Conservation (phyloP, 2,113 vertebrate genomes). For the Platanista minor region DNA sequence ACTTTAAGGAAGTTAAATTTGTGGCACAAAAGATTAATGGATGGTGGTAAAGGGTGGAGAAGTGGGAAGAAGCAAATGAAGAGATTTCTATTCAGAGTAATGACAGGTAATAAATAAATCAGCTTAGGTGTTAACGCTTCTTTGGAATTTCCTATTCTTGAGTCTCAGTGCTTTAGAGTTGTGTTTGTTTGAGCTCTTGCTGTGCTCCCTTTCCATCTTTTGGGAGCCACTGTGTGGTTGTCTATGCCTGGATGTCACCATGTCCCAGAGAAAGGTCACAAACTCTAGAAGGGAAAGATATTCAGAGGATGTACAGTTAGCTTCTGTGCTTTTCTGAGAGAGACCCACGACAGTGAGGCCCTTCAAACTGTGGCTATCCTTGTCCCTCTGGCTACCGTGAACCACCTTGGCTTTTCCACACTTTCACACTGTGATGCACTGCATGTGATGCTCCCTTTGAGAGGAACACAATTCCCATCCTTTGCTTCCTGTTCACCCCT, state of each 20-base stretch:
- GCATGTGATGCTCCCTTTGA: background rate
- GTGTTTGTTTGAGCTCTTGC: background rate
- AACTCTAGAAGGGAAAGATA: background rate
- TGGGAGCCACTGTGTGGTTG: background rate
- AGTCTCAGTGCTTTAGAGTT: conserved; percentile 16
- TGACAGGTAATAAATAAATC: background rate
- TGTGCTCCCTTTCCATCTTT: background rate
- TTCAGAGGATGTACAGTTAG: background rate
- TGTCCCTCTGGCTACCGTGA: background rate
- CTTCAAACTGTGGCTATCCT: background rate
- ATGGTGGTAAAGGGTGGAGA: background rate
- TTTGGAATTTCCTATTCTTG: conserved; percentile 9
- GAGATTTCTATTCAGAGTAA: conserved; percentile 18
- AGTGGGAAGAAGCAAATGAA: background rate
- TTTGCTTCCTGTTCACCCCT: background rate
- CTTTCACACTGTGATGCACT: background rate
- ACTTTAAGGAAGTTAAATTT: conserved; percentile 18
- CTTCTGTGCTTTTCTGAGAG: background rate
- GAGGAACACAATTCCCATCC: background rate
- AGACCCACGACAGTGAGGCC: background rate
- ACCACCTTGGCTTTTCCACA: background rate
- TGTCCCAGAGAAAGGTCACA: conserved; percentile 41
- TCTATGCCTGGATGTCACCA: conserved; percentile 2
- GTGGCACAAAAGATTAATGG: background rate
- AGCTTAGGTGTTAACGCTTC: background rate